Percentiles rank a stretch among this genome's conserved stretches.
These are phyloP conservation scores for Tenthredo amoena DNA, from an alignment of 2,888 invertebrate species.

Conservation along the genomic window DNA sequence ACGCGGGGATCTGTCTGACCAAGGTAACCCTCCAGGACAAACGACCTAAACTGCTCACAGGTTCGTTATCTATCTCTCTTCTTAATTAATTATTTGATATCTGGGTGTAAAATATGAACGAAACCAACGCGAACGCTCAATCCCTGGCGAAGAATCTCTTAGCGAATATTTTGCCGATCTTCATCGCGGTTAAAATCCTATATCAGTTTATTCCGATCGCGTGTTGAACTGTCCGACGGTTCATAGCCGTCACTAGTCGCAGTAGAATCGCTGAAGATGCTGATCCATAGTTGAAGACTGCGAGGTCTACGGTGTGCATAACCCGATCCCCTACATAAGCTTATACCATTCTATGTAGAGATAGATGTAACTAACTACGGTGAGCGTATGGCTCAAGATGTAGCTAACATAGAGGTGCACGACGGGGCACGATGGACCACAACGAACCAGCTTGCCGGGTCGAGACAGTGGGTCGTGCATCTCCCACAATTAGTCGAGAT, in stretches of 20 bases:
- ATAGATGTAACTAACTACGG: slow-evolving; percentile 34
- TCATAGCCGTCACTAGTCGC: slow-evolving; percentile 30
- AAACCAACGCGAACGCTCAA: background rate
- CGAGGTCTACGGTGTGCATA: slow-evolving; percentile 64
- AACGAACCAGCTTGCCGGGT: slow-evolving; percentile 13
- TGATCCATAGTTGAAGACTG: slow-evolving; percentile 42
- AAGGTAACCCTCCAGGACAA: background rate
- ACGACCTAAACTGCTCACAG: background rate
- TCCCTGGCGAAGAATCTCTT: background rate
- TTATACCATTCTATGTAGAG: slow-evolving; percentile 58
- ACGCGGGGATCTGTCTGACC: background rate
- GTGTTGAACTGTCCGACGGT: slow-evolving; percentile 4
- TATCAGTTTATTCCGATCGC: background rate
- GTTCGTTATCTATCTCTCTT: background rate
- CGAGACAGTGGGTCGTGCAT: slow-evolving; percentile 75
- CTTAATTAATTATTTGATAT: background rate
- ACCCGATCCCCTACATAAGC: slow-evolving; percentile 66
- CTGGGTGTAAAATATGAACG: background rate
- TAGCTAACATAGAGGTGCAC: slow-evolving; percentile 15
- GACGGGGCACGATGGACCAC: slow-evolving; percentile 4
- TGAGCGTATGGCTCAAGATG: slow-evolving; percentile 10
- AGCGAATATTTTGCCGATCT: background rate
- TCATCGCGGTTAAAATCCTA: background rate
- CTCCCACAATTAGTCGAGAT: slow-evolving; percentile 77
- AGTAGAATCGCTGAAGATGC: slow-evolving; percentile 32